Conservation (phyloP, 1,140 invertebrate genomes). For the Probaryconus sp. region DNA sequence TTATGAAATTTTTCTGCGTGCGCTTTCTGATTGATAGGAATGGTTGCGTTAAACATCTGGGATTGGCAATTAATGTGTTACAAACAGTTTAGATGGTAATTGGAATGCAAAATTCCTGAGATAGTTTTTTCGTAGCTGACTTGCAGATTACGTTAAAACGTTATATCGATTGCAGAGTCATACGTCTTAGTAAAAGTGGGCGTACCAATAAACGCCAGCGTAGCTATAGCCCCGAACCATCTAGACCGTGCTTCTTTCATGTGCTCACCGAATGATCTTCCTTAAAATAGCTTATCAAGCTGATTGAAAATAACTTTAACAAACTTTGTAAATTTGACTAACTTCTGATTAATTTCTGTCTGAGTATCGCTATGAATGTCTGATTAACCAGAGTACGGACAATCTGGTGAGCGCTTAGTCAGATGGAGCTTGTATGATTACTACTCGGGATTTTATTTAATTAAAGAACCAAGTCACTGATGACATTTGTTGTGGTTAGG, state of each 20-base stretch:
- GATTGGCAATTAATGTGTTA: conserved; percentile 20
- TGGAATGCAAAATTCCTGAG: conserved; percentile 1
- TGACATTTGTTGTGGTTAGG: conserved; percentile 53
- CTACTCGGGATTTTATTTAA: too few relatives aligned
- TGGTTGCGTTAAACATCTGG: conserved; percentile 16
- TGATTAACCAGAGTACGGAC: too few relatives aligned
- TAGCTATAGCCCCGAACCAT: conserved; percentile 7
- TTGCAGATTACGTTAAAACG: conserved; percentile 4
- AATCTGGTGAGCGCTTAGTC: too few relatives aligned
- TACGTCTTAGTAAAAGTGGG: conserved; percentile 12
- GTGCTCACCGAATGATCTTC: neutral
- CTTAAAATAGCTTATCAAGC: conserved; percentile 13
- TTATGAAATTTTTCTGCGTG: conserved; percentile 15
- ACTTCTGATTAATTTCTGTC: too few relatives aligned
- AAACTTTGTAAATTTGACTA: too few relatives aligned
- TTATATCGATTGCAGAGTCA: conserved; percentile 30
- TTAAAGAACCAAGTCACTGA: neutral
- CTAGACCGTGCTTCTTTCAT: conserved; percentile 18
- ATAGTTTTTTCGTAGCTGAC: neutral
- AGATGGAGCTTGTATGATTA: too few relatives aligned
- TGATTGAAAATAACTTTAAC: too few relatives aligned
- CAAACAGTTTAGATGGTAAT: conserved; percentile 21
- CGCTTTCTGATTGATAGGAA: conserved; percentile 4
- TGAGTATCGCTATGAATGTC: too few relatives aligned
- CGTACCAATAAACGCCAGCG: conserved; percentile 3